A percentile compares a stretch with the other conserved stretches of the same genome.
These are phyloP conservation scores for Petrocephalus sullivani DNA, from an alignment of 2,797 vertebrate species.

Conservation along the genomic window DNA sequence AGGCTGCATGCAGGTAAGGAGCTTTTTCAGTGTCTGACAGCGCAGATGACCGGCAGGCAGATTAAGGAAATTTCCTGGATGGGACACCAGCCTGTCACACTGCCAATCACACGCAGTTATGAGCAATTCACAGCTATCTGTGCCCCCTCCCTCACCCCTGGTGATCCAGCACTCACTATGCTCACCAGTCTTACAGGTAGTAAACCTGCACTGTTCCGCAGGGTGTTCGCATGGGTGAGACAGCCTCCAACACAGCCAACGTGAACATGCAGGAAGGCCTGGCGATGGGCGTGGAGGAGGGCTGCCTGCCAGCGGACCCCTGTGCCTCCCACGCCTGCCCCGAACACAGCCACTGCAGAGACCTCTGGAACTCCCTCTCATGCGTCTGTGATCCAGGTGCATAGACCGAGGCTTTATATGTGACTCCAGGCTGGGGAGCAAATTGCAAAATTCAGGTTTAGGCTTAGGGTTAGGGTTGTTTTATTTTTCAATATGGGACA, in stretches of 20 bases:
- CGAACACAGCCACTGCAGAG: slow-evolving; percentile 66
- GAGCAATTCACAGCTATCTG: background rate
- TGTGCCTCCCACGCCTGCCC: slow-evolving; percentile 70
- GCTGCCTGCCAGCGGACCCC: slow-evolving; percentile 62
- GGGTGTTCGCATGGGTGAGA: slow-evolving; percentile 83
- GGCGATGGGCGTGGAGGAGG: slow-evolving; percentile 65
- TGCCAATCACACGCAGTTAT: background rate
- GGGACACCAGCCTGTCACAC: background rate
- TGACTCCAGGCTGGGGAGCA: background rate
- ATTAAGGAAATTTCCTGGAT: background rate
- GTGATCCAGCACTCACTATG: background rate
- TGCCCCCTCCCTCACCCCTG: background rate
- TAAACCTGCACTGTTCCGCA: slow-evolving; percentile 31
- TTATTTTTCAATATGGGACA: no score
- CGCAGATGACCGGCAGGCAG: background rate
- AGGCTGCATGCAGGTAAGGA: slow-evolving; percentile 77
- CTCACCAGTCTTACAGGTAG: background rate
- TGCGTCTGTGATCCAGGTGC: slow-evolving; percentile 76
- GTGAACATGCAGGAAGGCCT: slow-evolving; percentile 68
- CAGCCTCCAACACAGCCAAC: slow-evolving; percentile 67
- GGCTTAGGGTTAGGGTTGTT: no score
- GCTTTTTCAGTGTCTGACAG: background rate
- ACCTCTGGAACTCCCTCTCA: slow-evolving; percentile 68
- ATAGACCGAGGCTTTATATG: background rate
- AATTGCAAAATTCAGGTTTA: background rate